These are phyloP conservation scores for Platyrinchus mystaceus DNA, from an alignment of 2,797 vertebrate genomes.

Conservation along the genomic window DNA sequence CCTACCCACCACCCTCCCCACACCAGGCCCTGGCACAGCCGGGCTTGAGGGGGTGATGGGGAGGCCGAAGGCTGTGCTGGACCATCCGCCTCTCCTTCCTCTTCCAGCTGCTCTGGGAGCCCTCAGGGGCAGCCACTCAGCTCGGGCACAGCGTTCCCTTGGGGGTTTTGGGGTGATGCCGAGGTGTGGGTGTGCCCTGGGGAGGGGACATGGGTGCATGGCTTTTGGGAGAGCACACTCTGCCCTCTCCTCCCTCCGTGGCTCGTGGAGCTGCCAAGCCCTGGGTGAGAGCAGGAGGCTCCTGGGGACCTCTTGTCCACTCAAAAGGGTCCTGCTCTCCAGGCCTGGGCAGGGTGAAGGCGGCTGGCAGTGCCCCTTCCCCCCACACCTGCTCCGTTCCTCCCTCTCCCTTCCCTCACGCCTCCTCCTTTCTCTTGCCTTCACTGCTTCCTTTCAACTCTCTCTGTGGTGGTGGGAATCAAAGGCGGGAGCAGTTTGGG, in stretches of 20 bases:
- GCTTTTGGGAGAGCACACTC: not conserved
- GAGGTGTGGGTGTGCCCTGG: not conserved
- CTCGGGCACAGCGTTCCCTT: rapidly evolving
- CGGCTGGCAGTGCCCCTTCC: not conserved
- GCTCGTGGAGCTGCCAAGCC: not conserved
- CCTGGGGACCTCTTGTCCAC: not conserved
- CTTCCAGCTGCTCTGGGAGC: not conserved
- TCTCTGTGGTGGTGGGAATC: not conserved
- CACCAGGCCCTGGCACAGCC: not conserved
- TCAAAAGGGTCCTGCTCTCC: too few relatives aligned
- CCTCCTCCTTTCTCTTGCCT: not conserved
- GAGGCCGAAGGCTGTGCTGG: not conserved
- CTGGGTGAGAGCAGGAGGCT: rapidly evolving
- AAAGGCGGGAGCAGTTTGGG: conserved; percentile 19
- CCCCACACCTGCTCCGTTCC: not conserved
- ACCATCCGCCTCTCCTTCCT: rapidly evolving
- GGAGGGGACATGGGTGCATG: rapidly evolving
- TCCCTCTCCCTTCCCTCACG: not conserved
- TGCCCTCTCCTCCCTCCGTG: rapidly evolving
- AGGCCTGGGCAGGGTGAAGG: not conserved
- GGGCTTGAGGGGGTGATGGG: not conserved
- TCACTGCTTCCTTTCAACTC: not conserved
- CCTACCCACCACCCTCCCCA: not conserved
- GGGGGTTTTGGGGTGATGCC: not conserved
- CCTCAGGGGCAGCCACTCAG: rapidly evolving